Evolutionary conservation across 2,888 invertebrate genomes (phyloP), one percentile per base, ranked within the genome.

Genomic region (Slavum lentiscoides): DNA sequence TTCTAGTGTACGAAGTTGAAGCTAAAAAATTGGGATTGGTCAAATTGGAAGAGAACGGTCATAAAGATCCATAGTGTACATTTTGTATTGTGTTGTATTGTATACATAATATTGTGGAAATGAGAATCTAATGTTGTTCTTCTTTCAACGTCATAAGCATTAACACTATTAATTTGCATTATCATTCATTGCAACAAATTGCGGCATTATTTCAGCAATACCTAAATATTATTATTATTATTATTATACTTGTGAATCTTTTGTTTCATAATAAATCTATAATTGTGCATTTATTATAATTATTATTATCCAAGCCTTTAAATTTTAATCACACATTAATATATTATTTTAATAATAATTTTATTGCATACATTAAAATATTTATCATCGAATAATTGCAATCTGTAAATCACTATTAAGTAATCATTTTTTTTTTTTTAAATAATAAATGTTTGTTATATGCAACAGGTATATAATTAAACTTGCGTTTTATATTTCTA

Each of bases 1-100:
- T 99, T 86, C 90, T 99, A 84, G 98, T 99, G 85, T 99, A 98
- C 89, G 99, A 99, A 91, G 95, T 98, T 85, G 98, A 99, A 90
- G 97, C 98, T 82, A 98, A 98, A 89, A 97, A 97, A 87, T 90
- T 94, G 87, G 97, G 97, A 84, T 90, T 96, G 87, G 92, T 92
- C 84, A 94, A 93, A 88, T 91, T 89, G 88, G 74, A 83, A 76
- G 76, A 70, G 62, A 82, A 80, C n/a, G 80, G 80, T 30, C 80
- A 80, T 43, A 80, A 72, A 80, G 80, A 80, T 11, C 80, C 80
- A 21, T 80, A 80, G 43, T 72, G 15, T 66, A 37, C n/a, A 70
- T 49, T 73, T 59, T 72, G 23, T 72, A 11, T 43, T 8, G 39
- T 39, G 55, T 59, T 72, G 23, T 72, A 11, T 43, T 8, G 39